Percentiles rank a stretch among this genome's conserved stretches.
Evolutionary conservation across 2,797 vertebrate genomes (phyloP).

Genomic region (Malacoctenus gilli): DNA sequence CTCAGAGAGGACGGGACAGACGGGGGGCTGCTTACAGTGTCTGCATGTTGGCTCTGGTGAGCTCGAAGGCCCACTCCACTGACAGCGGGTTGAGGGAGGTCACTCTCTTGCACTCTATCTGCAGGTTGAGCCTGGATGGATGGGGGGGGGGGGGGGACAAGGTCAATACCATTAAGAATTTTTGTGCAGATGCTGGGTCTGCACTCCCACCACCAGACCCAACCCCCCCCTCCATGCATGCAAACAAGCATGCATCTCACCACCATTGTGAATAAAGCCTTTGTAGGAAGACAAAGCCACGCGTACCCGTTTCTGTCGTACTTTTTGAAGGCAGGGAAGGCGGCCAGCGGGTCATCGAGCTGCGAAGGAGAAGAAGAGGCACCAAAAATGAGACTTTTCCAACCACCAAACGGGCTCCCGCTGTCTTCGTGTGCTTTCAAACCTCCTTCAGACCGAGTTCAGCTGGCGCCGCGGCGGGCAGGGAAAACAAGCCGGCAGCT

Average conservation of each 20-base stretch:
- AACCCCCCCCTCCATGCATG: background rate
- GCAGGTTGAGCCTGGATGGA: constrained; percentile 86
- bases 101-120: constrained; percentile 92
- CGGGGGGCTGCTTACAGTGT: constrained; percentile 83
- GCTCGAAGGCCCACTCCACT: constrained; percentile 93
- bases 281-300: constrained; percentile 15
- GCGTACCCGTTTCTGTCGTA: constrained; percentile 95
- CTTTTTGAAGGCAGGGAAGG: constrained; percentile 95
- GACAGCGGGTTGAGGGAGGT: constrained; percentile 86
- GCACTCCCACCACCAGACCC: too few relatives aligned
- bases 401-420: too few relatives aligned
- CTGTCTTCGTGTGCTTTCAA: background rate
- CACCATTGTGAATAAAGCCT: constrained; percentile 29
- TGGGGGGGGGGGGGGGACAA: constrained; percentile 18
- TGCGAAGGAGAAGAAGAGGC: constrained; percentile 65
- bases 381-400: too few relatives aligned
- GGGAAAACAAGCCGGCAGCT: constrained; percentile 5
- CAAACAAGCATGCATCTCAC: background rate
- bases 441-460: constrained; percentile 7
- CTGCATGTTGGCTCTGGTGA: constrained; percentile 96
- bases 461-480: background rate
- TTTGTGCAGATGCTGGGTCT: constrained; percentile 7
- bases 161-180: constrained; percentile 2
- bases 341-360: constrained; percentile 90
- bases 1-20: background rate